Percentiles rank a stretch among this genome's conserved stretches.
These are phyloP conservation scores for Scartelaos histophorus DNA, from an alignment of 2,113 vertebrate species.

Conservation along the genomic window DNA sequence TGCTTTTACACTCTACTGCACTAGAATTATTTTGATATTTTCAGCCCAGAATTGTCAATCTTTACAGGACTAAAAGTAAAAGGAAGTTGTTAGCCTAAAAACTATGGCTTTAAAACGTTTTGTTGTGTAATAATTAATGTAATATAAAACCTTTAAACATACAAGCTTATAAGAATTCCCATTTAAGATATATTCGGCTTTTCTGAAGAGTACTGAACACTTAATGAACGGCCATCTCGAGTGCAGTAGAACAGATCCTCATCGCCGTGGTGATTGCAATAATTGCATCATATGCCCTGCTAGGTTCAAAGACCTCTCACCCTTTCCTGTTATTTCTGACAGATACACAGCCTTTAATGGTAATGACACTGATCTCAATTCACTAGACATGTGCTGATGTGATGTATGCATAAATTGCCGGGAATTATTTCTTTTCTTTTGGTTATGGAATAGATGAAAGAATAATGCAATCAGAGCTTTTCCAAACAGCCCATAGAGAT, in stretches of 20 bases:
- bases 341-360: background rate
- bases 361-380: background rate
- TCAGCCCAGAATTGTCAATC: too few relatives aligned
- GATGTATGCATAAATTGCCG: background rate
- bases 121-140: too few relatives aligned
- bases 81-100: too few relatives aligned
- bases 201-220: constrained; percentile 1
- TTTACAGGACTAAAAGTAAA: too few relatives aligned
- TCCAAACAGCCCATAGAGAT: background rate
- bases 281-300: constrained; percentile 1
- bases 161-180: background rate
- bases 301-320: background rate
- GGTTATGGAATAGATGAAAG: background rate
- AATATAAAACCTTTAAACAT: background rate
- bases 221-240: background rate
- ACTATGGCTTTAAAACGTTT: too few relatives aligned
- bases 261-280: background rate
- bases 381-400: background rate
- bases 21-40: too few relatives aligned
- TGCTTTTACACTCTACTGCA: too few relatives aligned
- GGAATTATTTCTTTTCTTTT: background rate
- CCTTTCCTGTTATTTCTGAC: constrained; percentile 9
- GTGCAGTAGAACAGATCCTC: background rate
- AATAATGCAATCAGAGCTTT: background rate
- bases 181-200: background rate